A percentile compares a stretch with the other conserved stretches of the same genome.
Conservation (phyloP, 2,888 invertebrate genomes). For the Calliopum simillimum region DNA sequence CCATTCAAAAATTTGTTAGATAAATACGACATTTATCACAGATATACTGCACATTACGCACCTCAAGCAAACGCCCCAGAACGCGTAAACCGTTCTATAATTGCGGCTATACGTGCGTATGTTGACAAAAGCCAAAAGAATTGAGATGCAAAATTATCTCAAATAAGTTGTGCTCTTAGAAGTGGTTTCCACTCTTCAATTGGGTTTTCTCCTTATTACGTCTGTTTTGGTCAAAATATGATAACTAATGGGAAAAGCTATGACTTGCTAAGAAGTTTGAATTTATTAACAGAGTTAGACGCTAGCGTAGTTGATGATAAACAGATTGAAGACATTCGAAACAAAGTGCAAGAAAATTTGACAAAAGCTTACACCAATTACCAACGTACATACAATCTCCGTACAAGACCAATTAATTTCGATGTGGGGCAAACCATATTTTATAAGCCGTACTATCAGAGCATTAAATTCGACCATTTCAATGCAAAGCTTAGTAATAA, state of each 20-base stretch:
- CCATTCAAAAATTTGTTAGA: not conserved
- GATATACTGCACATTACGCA: slow-evolving; percentile 5
- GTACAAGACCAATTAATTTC: not conserved
- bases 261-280: not conserved
- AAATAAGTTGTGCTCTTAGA: slow-evolving; percentile 13
- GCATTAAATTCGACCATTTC: too few relatives aligned
- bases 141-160: not conserved
- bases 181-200: slow-evolving; percentile 20
- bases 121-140: not conserved
- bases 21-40: slow-evolving; percentile 9
- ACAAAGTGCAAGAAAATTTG: slow-evolving; percentile 1
- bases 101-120: not conserved
- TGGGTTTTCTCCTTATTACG: not conserved
- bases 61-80: slow-evolving; percentile 27
- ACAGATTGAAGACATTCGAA: not conserved
- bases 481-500: too few relatives aligned
- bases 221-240: slow-evolving; percentile 7
- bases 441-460: too few relatives aligned
- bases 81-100: slow-evolving; percentile 3
- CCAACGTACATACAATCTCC: not conserved
- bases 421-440: slow-evolving; percentile 4
- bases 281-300: not conserved
- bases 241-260: slow-evolving; percentile 1
- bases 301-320: not conserved
- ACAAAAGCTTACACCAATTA: not conserved